Conservation (phyloP, 2,797 vertebrate species). For the Streptopelia turtur region DNA sequence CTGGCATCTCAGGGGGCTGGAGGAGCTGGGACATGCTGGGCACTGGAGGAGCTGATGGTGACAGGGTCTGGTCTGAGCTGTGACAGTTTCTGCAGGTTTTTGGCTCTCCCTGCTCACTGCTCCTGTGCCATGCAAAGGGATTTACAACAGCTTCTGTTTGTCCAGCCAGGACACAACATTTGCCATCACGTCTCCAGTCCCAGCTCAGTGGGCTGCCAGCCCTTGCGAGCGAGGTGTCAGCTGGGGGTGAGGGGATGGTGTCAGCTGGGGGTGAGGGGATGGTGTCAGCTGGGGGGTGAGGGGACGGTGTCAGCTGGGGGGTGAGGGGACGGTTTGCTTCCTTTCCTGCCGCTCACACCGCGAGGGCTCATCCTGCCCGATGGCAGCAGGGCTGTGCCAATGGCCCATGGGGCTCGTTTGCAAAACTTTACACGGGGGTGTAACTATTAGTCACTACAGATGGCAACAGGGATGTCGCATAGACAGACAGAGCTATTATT, state of each 20-base stretch:
- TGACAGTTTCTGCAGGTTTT: neutral
- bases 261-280: fast-evolving
- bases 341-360: neutral
- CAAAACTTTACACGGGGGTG: fast-evolving
- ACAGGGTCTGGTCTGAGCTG: neutral
- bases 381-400: neutral
- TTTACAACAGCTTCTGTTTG: neutral
- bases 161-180: neutral
- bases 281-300: fast-evolving
- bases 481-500: neutral
- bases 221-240: neutral
- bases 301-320: fast-evolving
- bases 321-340: fast-evolving
- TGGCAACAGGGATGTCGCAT: neutral
- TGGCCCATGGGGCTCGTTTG: neutral
- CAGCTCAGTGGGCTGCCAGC: neutral
- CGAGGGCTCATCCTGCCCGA: neutral
- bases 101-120: neutral
- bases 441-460: neutral
- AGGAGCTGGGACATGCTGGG: neutral
- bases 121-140: fast-evolving
- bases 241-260: fast-evolving
- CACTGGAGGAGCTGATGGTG: fast-evolving
- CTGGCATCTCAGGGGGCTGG: neutral
- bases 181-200: fast-evolving